phyloP scores from a whole-genome alignment of 2,113 vertebrate species.

The Prunella himalayana region DNA sequence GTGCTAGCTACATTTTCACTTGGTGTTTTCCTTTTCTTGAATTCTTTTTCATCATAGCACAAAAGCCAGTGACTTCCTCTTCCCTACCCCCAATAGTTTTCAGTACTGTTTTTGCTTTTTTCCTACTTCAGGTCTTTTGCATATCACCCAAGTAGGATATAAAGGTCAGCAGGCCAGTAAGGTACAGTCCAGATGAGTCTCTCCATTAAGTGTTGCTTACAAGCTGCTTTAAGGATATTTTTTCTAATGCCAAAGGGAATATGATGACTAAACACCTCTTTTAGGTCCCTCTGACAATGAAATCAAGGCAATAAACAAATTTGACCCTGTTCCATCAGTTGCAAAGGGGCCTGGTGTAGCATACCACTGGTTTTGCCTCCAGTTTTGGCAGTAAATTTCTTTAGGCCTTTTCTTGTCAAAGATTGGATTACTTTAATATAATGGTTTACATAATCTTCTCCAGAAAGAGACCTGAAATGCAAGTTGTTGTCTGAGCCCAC shows the following conservation, averaged over 20 bases:
- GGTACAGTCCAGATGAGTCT: neutral
- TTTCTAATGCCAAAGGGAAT: neutral
- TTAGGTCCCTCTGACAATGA: neutral
- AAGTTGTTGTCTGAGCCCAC: neutral
- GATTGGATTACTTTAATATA: neutral
- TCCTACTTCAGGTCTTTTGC: neutral
- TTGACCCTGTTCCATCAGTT: accelerated
- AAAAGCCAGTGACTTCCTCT: neutral
- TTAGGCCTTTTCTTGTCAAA: neutral
- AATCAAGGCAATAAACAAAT: neutral
- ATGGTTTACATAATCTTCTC: neutral
- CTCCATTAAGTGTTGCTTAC: neutral
- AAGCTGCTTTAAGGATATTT: neutral
- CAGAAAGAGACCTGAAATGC: neutral
- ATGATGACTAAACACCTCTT: neutral
- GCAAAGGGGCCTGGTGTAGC: neutral
- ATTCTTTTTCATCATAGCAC: neutral
- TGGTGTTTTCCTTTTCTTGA: neutral
- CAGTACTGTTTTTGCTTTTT: neutral
- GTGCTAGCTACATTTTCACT: neutral
- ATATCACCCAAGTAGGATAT: neutral
- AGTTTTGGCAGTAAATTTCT: neutral
- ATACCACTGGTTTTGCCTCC: neutral
- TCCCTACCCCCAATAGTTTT: neutral
- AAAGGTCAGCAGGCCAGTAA: neutral